phyloP scores from a whole-genome alignment of 2,888 invertebrate species.

The Cheilosia soror region DNA sequence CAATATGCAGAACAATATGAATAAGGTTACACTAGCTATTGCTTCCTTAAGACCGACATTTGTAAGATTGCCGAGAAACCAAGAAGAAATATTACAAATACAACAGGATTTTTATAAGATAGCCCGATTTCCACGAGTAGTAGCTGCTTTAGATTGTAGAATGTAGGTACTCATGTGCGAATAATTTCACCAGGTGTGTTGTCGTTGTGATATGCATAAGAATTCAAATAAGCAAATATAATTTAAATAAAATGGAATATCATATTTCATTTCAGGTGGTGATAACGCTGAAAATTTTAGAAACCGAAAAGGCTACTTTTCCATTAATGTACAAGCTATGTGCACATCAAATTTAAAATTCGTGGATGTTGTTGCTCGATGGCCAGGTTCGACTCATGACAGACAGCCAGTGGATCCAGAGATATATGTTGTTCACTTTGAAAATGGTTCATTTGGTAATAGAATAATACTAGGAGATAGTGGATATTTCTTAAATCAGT shows the following conservation, averaged over 20 bases:
- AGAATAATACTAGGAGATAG: background rate
- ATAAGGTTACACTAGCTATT: constrained; percentile 1
- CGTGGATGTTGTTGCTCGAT: background rate
- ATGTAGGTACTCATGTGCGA: constrained; percentile 2
- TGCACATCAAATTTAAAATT: background rate
- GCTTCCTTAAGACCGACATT: background rate
- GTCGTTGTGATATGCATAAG: background rate
- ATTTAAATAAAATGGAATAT: background rate
- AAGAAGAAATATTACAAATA: background rate
- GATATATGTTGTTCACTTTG: too few species aligned
- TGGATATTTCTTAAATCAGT: constrained; percentile 1
- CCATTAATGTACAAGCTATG: constrained; percentile 1
- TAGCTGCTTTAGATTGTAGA: background rate
- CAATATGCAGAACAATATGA: constrained; percentile 11
- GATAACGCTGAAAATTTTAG: constrained; percentile 6
- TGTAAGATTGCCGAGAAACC: constrained; percentile 7
- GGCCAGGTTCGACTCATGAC: background rate
- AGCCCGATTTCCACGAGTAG: too few species aligned
- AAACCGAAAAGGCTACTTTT: constrained; percentile 4
- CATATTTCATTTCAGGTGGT: background rate
- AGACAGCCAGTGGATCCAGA: too few species aligned
- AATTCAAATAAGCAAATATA: background rate
- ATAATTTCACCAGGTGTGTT: background rate
- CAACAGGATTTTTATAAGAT: background rate
- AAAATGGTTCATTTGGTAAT: background rate